Evolutionary conservation across 2,797 vertebrate genomes (phyloP).

Genomic region (Schizopygopsis pylzovi): DNA sequence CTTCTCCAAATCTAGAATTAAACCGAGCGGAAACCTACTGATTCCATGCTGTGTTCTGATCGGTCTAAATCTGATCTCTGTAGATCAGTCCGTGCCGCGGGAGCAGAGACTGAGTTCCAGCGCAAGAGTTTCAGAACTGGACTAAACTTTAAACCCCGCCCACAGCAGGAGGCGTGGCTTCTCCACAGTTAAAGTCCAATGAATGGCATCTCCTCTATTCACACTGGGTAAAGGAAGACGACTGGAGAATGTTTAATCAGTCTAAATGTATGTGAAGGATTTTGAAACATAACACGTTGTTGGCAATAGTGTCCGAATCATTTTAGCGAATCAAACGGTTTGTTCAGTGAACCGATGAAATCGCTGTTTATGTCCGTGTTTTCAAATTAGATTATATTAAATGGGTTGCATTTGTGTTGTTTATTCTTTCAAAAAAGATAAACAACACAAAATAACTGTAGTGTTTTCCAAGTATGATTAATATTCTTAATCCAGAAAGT

Average conservation of each 20-base stretch:
- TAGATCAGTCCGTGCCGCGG: background rate
- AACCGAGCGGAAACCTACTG: background rate
- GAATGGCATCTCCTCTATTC: conserved; percentile 40
- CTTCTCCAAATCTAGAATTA: background rate
- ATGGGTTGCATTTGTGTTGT: background rate
- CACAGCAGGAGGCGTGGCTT: conserved; percentile 59
- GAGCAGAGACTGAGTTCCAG: conserved; percentile 58
- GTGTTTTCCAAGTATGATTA: background rate
- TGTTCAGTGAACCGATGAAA: background rate
- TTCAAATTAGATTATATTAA: background rate
- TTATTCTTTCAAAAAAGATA: background rate
- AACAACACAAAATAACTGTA: background rate
- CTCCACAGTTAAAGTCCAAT: conserved; percentile 29
- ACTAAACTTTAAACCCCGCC: conserved; percentile 82
- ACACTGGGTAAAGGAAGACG: conserved; percentile 1
- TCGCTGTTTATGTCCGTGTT: background rate
- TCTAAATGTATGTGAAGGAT: conserved; percentile 40
- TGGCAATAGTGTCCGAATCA: background rate
- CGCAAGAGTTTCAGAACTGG: conserved; percentile 64
- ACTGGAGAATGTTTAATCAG: conserved; percentile 52
- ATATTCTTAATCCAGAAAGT: background rate
- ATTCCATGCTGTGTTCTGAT: conserved; percentile 14
- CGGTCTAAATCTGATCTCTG: background rate
- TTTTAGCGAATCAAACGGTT: background rate
- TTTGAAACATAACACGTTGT: conserved; percentile 58